Base-by-base conservation (phyloP, 2,888 invertebrate species). In the Cloeon dipterum region DNA sequence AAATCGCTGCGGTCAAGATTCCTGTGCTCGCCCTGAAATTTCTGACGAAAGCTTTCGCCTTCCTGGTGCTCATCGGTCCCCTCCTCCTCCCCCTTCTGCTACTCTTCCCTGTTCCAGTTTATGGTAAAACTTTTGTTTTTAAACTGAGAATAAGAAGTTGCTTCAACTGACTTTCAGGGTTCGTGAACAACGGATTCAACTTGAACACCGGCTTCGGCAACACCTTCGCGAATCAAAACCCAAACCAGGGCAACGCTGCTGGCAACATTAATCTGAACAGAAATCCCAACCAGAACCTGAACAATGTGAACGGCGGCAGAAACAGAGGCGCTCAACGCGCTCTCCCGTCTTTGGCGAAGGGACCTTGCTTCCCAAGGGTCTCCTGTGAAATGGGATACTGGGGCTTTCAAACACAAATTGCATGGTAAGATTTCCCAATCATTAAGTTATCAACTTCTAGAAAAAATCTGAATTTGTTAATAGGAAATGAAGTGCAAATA, bases 371-470 rank as follows among this genome's bases (percentile, higher is more conserved):
- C 5, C 29, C 29, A 7, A 5, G 29, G 5, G n/a, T 16, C 10
- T 29, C 29, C 29, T 29, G 29, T n/a, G 29, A 29, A 14, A 29
- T 29, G 29, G 29, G 29, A 5, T 29, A 14, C 16, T 29, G 29
- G 29, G 29, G 7, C 11, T 29, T 8, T 29, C n/a, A n/a, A n/a
- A 5, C n/a, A 5, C 5, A 29, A n/a, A n/a, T 29, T 29, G 29
- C 29, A 29, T 29, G 29, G 29, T 29, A 14, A 29, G 14, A 29
- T 10, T n/a, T n/a, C n/a, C n/a, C n/a, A n/a, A n/a, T n/a, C n/a
- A n/a, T n/a, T n/a, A n/a, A n/a, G n/a, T n/a, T n/a, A n/a, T n/a
- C n/a, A n/a, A n/a, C n/a, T n/a, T n/a, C n/a, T n/a, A n/a, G n/a
- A n/a, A n/a, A n/a, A n/a, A n/a, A n/a, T n/a, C n/a, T n/a, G n/a